Base-by-base conservation (phyloP, 2,797 vertebrate species). In the Cyclopterus lumpus region DNA sequence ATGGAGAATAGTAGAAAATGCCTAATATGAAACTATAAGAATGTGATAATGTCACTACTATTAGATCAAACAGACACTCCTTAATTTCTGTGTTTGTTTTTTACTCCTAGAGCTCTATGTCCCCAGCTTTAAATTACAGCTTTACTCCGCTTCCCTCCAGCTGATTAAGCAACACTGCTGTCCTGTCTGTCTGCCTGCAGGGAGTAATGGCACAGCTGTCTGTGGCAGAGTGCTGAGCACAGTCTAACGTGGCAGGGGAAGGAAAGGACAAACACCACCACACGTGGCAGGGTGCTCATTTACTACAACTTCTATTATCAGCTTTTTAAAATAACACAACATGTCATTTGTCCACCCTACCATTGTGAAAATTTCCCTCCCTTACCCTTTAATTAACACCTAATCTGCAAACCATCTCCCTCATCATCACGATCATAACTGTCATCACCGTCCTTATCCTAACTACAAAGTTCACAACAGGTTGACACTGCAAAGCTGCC, bases 291-390 rank as follows among this genome's bases (percentile, higher is more conserved):
- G 83, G 86, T 88, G 80, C 83, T 89, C 68, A 88, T 87, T 91
- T 90, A 85, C 78, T 44, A 80, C 68, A 49, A 48, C 83, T 83
- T 87, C 77, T 82, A 82, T 82, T 80, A 91, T 90, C 89, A 85
- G 62, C 64, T 80, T 75, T 14, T 73, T 72, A 67, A 86, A 90
- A 89, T 82, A 82, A 88, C 76, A 84, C 75, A 63, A 69, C 58
- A 3, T 49, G 77, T 77, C 68, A 78, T 73, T 75, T 72, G 69
- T 68, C 75, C 79, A 90, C 80, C 85, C 85, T 71, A 67, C 87
- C 80, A 91, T 90, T 16, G 16, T 48, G 64, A 83, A 85, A 82
- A 90, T 91, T 76, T 63, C 58, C 46, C 71, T 70, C 46, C 59
- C 36, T 75, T 73, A 81, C 79, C 85, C 80, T 32, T 75, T 84